These are phyloP conservation scores for Zoroaster sp. DNA, from an alignment of 53 echinoderm and acorn worm genomes.

Conservation along the genomic window DNA sequence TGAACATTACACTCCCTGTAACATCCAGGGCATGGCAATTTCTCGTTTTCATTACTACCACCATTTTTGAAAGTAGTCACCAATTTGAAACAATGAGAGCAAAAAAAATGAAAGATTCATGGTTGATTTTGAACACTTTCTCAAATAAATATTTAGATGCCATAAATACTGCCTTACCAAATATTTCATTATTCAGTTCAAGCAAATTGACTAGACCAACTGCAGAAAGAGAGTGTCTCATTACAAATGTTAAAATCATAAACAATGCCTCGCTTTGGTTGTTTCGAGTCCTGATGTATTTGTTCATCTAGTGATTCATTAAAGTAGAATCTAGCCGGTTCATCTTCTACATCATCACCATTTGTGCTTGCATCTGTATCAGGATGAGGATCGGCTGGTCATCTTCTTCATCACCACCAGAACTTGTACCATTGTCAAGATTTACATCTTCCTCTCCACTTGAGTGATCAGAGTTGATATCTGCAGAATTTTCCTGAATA, in stretches of 20 bases:
- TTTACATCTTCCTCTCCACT: no score
- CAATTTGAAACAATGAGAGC: conserved; percentile 11
- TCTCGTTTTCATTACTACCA: not conserved
- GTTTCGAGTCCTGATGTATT: not conserved
- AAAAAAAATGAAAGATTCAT: conserved; percentile 45
- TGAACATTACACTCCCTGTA: not conserved
- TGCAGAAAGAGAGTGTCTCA: conserved; percentile 45
- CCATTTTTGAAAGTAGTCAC: conserved; percentile 7
- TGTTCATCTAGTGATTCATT: conserved; percentile 15
- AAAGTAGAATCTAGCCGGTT: conserved; percentile 2
- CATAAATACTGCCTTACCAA: not conserved
- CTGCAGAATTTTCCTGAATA: not conserved
- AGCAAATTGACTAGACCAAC: conserved; percentile 36
- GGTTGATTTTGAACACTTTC: not conserved
- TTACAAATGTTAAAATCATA: conserved; percentile 51
- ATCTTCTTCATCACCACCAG: not conserved
- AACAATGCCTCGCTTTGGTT: conserved; percentile 49
- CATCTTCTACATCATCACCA: conserved; percentile 7
- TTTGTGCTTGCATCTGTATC: not conserved
- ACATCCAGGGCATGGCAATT: conserved; percentile 23
- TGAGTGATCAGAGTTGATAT: not conserved
- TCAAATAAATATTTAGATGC: conserved; percentile 10
- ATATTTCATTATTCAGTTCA: conserved; percentile 27
- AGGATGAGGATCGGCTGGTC: not conserved
- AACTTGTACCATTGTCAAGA: not conserved